Percentiles rank a stretch among this genome's conserved stretches.
These are phyloP conservation scores for Listrodromus nycthemerus DNA, from an alignment of 2,888 invertebrate species.

Conservation along the genomic window DNA sequence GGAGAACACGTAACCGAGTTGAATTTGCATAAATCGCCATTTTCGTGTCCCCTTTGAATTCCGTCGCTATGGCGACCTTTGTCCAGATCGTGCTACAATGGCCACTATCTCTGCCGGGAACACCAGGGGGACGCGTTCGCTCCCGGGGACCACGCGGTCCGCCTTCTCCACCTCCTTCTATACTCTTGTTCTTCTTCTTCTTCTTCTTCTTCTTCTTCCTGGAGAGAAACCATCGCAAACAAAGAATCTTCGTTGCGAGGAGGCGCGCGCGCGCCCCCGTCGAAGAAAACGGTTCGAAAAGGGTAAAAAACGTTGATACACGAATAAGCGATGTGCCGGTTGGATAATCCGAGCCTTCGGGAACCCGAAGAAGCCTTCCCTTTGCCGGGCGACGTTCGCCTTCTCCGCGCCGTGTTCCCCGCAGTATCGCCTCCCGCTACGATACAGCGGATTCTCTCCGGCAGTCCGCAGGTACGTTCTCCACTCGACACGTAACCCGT, in stretches of 20 bases:
- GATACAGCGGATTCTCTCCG: conserved; percentile 22
- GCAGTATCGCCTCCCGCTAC: conserved; percentile 39
- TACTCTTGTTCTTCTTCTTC: conserved; percentile 54
- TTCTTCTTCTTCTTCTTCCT: conserved; percentile 72
- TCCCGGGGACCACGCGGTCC: conserved; percentile 65
- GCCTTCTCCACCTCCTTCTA: conserved; percentile 67
- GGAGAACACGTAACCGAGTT: conserved; percentile 70
- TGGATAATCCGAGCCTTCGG: conserved; percentile 82
- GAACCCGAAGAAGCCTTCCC: conserved; percentile 75
- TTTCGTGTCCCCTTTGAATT: conserved; percentile 81
- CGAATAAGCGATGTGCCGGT: conserved; percentile 84
- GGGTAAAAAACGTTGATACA: conserved; percentile 81
- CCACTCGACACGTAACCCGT: conserved; percentile 32
- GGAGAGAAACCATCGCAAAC: conserved; percentile 83
- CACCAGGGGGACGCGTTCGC: conserved; percentile 60
- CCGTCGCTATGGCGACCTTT: conserved; percentile 83
- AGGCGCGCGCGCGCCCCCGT: conserved; percentile 70
- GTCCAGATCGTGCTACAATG: conserved; percentile 83
- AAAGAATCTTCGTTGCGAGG: conserved; percentile 81
- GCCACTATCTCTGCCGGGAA: conserved; percentile 78
- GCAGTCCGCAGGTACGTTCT: conserved; percentile 27
- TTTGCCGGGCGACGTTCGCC: conserved; percentile 43
- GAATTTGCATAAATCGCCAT: conserved; percentile 82
- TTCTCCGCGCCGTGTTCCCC: conserved; percentile 34
- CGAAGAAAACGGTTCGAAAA: conserved; percentile 80